Evolutionary conservation across 2,888 invertebrate genomes (phyloP), one percentile per base, ranked within the genome.

Genomic region (Oxytorus armatus): DNA sequence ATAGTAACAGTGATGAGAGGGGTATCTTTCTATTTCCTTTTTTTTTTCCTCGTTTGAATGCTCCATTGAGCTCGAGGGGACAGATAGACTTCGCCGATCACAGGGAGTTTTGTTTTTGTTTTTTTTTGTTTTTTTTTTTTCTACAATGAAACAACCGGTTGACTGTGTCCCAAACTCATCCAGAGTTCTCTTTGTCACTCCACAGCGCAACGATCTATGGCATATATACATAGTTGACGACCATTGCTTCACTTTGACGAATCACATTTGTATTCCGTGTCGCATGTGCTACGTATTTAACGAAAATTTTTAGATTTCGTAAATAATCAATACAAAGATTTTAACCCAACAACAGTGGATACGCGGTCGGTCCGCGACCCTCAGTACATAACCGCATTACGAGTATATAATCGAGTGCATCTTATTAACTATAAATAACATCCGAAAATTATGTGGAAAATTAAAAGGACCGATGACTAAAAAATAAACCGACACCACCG

Each of bases 81-180:
- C 33, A 57, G 44, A 70, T 33, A 33, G 70, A 70, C 8, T 14
- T 44, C 44, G 23, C 14, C 18, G 47, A 59, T 70, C 33, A 59
- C 44, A 18, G 44, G 53, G 36, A 18, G 14, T 23, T 4, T 4
- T 29, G 29, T 29, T 29, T 29, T 5, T 29, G 29, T 29, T 29
- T 29, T 29, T 29, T 5, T 5, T 29, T 4, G 47, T 42, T 70
- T 59, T 49, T 59, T 47, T 70, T 59, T 59, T 70, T n/a, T n/a
- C n/a, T n/a, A n/a, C 70, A 70, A 49, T 29, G 23, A 59, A 70
- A 57, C 70, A 70, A 70, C 70, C 70, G 70, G 57, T 70, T 49
- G 59, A 70, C 59, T 59, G 70, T 70, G 33, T 53, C 36, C 33
- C 14, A 47, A 16, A 33, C 25, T 59, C 25, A 3, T 25, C 16